Evolutionary conservation across 2,888 invertebrate species (phyloP).

Genomic region (Coleophora deauratella): DNA sequence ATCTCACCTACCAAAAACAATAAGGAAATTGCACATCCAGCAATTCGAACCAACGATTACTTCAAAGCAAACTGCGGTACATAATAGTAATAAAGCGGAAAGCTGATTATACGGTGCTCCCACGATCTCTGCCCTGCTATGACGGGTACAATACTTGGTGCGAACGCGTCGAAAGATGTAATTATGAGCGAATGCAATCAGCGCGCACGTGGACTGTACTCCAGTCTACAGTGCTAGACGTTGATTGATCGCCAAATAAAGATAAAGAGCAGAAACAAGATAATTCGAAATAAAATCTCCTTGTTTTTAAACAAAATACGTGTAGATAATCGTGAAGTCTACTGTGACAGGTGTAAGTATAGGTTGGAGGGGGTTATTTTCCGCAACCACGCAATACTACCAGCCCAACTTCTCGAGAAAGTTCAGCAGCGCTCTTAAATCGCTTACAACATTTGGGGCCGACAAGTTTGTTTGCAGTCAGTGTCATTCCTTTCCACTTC

Average conservation of each 20-base stretch:
- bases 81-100: constrained; percentile 64
- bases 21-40: too few relatives aligned
- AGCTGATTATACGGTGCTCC: constrained; percentile 71
- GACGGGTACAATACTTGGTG: constrained; percentile 68
- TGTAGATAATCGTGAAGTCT: constrained; percentile 35
- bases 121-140: constrained; percentile 68
- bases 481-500: too few relatives aligned
- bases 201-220: constrained; percentile 39
- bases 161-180: constrained; percentile 73
- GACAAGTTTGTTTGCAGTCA: neutral
- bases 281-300: constrained; percentile 67
- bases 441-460: too few relatives aligned
- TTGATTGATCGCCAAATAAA: constrained; percentile 69
- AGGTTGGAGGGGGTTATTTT: neutral
- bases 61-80: too few relatives aligned
- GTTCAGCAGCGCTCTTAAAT: neutral
- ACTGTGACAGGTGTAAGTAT: neutral
- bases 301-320: constrained; percentile 66
- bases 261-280: constrained; percentile 30
- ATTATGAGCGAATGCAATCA: constrained; percentile 74
- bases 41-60: too few relatives aligned
- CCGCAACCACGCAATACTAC: neutral
- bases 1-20: too few relatives aligned
- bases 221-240: constrained; percentile 27
- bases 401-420: neutral